A percentile compares a stretch with the other conserved stretches of the same genome.
Evolutionary conservation across 2,797 vertebrate genomes (phyloP).

Genomic region (Leucoraja ocellata): DNA sequence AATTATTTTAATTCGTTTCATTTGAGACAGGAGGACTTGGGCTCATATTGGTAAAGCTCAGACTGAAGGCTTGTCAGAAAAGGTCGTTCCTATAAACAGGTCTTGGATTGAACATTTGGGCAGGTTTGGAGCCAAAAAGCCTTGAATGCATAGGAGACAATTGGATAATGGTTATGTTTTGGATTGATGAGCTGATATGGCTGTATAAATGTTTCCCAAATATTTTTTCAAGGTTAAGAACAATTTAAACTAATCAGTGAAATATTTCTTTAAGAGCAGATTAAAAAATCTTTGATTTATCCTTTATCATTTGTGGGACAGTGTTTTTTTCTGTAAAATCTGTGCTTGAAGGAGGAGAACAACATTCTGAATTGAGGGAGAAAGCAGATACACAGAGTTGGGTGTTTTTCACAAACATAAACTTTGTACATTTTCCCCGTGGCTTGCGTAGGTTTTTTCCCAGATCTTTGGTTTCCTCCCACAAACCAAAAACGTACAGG

Average conservation of each 20-base stretch:
- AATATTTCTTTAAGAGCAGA: neutral
- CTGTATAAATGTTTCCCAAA: neutral
- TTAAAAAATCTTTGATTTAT: neutral
- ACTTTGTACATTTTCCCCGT: no score
- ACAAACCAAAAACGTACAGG: no score
- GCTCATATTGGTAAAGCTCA: neutral
- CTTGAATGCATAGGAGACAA: neutral
- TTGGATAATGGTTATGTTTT: neutral
- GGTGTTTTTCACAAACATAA: neutral
- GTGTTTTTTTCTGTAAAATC: no score
- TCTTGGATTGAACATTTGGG: neutral
- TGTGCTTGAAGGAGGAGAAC: neutral
- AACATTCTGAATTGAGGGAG: neutral
- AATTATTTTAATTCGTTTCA: neutral
- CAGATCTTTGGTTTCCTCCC: no score
- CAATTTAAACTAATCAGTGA: neutral
- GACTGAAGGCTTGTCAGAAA: neutral
- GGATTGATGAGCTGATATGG: neutral
- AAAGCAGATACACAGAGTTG: neutral
- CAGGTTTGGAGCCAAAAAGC: neutral
- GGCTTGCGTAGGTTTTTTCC: neutral
- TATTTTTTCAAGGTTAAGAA: neutral
- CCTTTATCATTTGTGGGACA: neutral
- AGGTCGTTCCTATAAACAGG: neutral
- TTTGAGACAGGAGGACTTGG: no score